phyloP scores from a whole-genome alignment of 2,113 vertebrate genomes.

The Axis porcinus region DNA sequence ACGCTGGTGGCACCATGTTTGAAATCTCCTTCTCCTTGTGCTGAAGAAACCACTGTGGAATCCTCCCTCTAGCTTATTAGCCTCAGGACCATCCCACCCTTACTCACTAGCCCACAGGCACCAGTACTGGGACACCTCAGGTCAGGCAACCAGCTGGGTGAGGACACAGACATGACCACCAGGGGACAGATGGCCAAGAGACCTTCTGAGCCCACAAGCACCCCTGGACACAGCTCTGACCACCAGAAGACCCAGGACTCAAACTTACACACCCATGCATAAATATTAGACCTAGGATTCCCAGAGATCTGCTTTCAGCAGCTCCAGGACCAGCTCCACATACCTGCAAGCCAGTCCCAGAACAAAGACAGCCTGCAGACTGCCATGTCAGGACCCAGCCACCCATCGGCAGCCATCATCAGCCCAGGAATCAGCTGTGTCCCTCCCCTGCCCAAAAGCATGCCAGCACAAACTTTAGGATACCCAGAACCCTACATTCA shows the following conservation, averaged over 20 bases:
- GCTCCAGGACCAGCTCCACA: neutral
- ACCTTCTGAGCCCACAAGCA: neutral
- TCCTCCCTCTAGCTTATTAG: neutral
- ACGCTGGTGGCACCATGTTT: neutral
- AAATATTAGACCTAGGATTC: neutral
- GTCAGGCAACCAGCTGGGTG: neutral
- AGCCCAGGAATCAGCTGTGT: neutral
- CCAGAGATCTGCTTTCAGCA: neutral
- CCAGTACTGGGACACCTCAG: neutral
- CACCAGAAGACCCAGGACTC: neutral
- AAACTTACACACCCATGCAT: neutral
- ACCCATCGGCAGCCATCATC: neutral
- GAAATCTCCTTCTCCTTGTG: neutral
- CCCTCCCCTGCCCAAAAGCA: neutral
- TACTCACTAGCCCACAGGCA: neutral
- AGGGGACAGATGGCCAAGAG: accelerated
- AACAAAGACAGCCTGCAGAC: neutral
- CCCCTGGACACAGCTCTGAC: neutral
- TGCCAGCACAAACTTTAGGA: neutral
- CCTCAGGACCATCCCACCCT: neutral
- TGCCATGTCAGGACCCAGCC: neutral
- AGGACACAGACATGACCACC: neutral
- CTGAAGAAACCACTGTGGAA: neutral
- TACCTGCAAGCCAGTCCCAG: too few species aligned
- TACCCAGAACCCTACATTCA: neutral